Evolutionary conservation across 53 echinoderm and acorn worm genomes (phyloP), one percentile per base, ranked within the genome.

Genomic region (Crossaster papposus): DNA sequence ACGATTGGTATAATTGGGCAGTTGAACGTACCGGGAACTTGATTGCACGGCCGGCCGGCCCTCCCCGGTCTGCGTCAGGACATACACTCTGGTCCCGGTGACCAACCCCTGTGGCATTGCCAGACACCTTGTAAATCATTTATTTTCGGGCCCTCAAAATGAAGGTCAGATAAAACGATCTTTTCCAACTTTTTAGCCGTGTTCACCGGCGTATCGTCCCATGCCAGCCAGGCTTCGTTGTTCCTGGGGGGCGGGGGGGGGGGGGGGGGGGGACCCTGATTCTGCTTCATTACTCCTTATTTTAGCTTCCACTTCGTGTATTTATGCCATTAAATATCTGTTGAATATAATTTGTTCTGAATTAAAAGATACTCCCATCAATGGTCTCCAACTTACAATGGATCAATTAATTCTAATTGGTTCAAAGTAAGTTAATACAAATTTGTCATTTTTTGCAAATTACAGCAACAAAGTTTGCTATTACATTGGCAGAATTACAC

Each of bases 11-110:
- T 20, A 68, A 68, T 68, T 28, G 68, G 68, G 28, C 68, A 11
- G 68, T 68, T 68, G 68, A 68, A 68, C 24, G 68, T 68, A 68
- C n/a, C 68, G 68, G 26, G 28, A n/a, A 68, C n/a, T n/a, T 68
- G 68, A 68, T 68, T 68, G 68, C 44, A 9, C 44, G 9, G 64
- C 15, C 20, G 20, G 3, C 64, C 8, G 7, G 58, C 15, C 68
- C 68, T 23, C 28, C 68, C 68, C 28, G 5, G 28, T 18, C 28
- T n/a, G n/a, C n/a, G n/a, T n/a, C n/a, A n/a, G n/a, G n/a, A 10
- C 7, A 26, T 24, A 68, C 68, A 28, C 68, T 28, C 68, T 4
- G 28, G 68, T 26, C 68, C 22, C 28, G 68, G 68, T 28, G 68
- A 68, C 24, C 11, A 11, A 10, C 7, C 8, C 62, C 62, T 23